Conservation (phyloP, 1,140 invertebrate species). For the Steinernema khuongi region DNA sequence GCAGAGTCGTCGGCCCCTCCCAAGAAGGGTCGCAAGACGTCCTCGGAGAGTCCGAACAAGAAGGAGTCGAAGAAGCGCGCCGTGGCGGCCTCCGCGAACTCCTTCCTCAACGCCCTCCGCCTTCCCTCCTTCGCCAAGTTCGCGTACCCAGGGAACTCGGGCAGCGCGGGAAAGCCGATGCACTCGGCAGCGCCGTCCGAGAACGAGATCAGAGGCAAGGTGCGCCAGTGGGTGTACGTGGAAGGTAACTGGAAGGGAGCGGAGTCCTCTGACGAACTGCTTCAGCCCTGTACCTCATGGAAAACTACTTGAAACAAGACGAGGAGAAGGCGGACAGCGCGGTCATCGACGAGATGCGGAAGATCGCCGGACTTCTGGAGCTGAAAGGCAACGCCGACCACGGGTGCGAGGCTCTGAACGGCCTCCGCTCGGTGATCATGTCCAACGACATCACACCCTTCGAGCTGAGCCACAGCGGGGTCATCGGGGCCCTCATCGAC, state of each 20-base stretch:
- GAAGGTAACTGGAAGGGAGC: not conserved
- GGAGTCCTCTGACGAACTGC: not conserved
- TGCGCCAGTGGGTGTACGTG: slow-evolving; percentile 7
- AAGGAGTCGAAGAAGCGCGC: slow-evolving; percentile 20
- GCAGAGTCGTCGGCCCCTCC: not conserved
- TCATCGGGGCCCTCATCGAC: slow-evolving; percentile 42
- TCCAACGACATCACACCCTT: slow-evolving; percentile 49
- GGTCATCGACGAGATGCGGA: slow-evolving; percentile 21
- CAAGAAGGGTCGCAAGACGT: not conserved
- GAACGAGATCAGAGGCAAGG: not conserved
- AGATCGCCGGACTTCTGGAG: not conserved
- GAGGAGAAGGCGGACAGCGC: not conserved
- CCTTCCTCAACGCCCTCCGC: slow-evolving; percentile 24
- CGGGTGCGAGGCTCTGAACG: slow-evolving; percentile 37
- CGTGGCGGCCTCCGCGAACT: slow-evolving; percentile 27
- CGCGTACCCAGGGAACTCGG: slow-evolving; percentile 14
- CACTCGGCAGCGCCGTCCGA: slow-evolving; percentile 14
- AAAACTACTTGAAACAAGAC: slow-evolving; percentile 1
- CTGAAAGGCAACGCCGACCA: slow-evolving; percentile 30
- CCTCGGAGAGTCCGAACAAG: slow-evolving; percentile 10
- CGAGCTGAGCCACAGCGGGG: slow-evolving; percentile 51
- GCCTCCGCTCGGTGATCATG: slow-evolving; percentile 24
- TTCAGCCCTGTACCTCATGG: slow-evolving; percentile 10
- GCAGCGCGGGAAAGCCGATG: slow-evolving; percentile 1
- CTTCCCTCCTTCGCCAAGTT: slow-evolving; percentile 22